Base-by-base conservation (phyloP, 2,113 vertebrate genomes). In the Tragelaphus imberbis region DNA sequence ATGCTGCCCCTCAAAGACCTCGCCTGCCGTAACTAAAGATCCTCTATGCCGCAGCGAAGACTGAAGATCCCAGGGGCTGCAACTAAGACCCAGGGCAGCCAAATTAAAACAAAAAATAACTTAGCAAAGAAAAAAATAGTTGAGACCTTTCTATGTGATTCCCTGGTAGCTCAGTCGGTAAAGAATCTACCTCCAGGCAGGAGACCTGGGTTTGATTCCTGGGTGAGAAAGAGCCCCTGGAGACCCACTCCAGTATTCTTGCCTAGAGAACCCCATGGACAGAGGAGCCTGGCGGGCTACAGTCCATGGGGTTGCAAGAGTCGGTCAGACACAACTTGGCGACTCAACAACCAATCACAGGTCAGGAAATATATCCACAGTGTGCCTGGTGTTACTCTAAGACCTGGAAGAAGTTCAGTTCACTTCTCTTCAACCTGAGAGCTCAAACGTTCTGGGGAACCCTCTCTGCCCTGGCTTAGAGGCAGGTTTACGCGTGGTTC, bases 301-400 rank as follows among this genome's bases (percentile, higher is more conserved):
- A 71, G 65, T 40, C 19, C n/a, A 40, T 23, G n/a, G 10, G 19
- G 19, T 75, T 10, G 0, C 10, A 75, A 75, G n/a, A 71, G n/a
- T 40, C 5, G 0, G n/a, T 40, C 0, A 1, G 68, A 25, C 10
- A 36, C 17, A 21, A 40, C n/a, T 75, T 12, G 19, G 10, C 0
- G 1, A 75, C n/a, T 75, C 19, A 12, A 10, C n/a, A 75, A 75
- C 68, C 68, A 23, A 75, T 40, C 79, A 47, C 33, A 27, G 44
- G 55, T n/a, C 61, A 30, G 75, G 61, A 30, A 11, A 61, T 0
- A 36, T 0, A 13, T 7, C 21, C 61, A 5, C 0, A 0, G 19
- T 1, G 13, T 11, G 17, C 16, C 40, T 58, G 27, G 51, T 2
- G 5, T 51, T 21, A n/a, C 14, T 30, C n/a, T 85, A 88, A 33